Percentiles rank a stretch among this genome's conserved stretches.
Evolutionary conservation across 1,140 invertebrate species (phyloP).

Genomic region (Scaptodrosophila lebanonensis): DNA sequence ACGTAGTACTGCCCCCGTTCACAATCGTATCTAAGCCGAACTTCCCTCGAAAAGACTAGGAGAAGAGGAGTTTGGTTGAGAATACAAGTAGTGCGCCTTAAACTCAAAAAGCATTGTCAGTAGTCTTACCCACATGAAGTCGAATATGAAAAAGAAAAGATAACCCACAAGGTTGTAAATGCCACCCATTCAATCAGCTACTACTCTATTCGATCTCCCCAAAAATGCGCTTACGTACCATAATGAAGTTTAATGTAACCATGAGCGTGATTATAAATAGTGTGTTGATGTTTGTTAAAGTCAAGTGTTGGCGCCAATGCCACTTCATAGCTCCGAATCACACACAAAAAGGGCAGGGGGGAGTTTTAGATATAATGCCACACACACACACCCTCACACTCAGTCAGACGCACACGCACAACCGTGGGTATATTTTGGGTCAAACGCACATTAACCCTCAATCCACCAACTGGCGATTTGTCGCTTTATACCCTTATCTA

Average conservation of each 20-base stretch:
- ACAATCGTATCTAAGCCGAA: no score
- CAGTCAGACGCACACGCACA: neutral
- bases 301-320: constrained; percentile 73
- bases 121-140: no score
- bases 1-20: no score
- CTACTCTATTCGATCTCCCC: constrained; percentile 22
- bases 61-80: no score
- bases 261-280: constrained; percentile 62
- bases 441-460: constrained; percentile 1
- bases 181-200: no score
- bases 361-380: constrained; percentile 10
- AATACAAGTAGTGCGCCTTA: no score
- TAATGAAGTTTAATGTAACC: constrained; percentile 8
- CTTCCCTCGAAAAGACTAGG: no score
- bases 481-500: constrained; percentile 49
- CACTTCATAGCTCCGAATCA: constrained; percentile 39
- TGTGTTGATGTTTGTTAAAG: constrained; percentile 63
- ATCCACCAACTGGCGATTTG: neutral
- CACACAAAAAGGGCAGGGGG: constrained; percentile 16
- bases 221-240: no score
- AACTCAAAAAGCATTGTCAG: no score
- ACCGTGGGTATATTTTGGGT: no score
- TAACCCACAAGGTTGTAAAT: no score
- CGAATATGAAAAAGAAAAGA: no score
- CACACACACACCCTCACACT: constrained; percentile 1